Conservation (phyloP, 2,888 invertebrate species). For the Andrena minutula region DNA sequence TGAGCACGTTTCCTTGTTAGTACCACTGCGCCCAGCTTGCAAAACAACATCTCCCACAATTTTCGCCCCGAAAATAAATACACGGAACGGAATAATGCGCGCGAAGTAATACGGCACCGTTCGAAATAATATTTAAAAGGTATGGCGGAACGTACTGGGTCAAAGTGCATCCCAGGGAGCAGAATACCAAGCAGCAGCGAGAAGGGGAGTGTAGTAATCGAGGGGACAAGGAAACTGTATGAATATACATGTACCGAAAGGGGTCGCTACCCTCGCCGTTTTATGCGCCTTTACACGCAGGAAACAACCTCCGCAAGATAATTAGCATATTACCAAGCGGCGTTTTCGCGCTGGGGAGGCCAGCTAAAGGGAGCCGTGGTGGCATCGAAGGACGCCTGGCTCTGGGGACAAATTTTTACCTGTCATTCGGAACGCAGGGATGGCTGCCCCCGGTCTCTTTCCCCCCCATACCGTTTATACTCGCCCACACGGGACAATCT, state of each 20-base stretch:
- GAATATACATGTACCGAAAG: conserved; percentile 73
- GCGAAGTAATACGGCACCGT: not conserved
- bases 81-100: not conserved
- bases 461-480: conserved; percentile 11
- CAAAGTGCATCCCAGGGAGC: conserved; percentile 22
- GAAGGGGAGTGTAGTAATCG: conserved; percentile 11
- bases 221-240: conserved; percentile 53
- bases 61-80: not conserved
- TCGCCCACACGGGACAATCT: conserved; percentile 20
- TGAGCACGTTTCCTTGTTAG: no score
- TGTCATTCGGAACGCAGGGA: conserved; percentile 9
- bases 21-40: no score
- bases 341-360: conserved; percentile 32
- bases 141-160: conserved; percentile 13
- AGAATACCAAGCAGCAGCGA: conserved; percentile 5
- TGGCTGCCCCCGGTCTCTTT: conserved; percentile 35
- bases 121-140: not conserved
- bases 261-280: conserved; percentile 46
- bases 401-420: conserved; percentile 35
- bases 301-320: conserved; percentile 57
- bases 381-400: conserved; percentile 24
- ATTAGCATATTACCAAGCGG: conserved; percentile 69
- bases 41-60: no score
- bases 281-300: conserved; percentile 57
- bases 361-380: not conserved